Percentiles rank a stretch among this genome's conserved stretches.
These are phyloP conservation scores for Propithecus deckenii DNA, from an alignment of 2,797 vertebrate species.

Conservation along the genomic window DNA sequence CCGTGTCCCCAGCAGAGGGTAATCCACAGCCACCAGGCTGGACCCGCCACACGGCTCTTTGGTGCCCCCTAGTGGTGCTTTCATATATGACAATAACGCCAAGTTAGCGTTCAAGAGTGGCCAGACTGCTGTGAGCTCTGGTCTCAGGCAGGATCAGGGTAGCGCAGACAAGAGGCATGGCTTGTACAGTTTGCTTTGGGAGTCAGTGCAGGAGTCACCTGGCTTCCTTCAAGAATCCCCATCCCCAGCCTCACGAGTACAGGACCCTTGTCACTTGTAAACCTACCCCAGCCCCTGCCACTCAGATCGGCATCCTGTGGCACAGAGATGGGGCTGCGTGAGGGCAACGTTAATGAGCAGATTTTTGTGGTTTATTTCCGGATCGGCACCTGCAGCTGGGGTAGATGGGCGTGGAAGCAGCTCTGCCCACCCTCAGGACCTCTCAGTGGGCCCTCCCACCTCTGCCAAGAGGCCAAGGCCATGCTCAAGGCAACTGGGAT, in stretches of 20 bases:
- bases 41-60: not conserved
- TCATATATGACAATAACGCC: not conserved
- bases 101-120: fast-evolving
- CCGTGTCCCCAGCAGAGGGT: not conserved
- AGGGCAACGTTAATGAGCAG: not conserved
- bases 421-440: not conserved
- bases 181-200: not conserved
- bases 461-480: not conserved
- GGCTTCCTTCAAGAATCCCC: not conserved
- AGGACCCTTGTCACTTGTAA: not conserved
- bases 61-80: conserved; percentile 48
- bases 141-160: not conserved
- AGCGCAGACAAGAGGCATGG: not conserved
- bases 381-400: fast-evolving
- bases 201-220: not conserved
- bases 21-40: fast-evolving
- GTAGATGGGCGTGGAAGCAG: not conserved
- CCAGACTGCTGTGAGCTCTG: not conserved
- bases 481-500: not conserved
- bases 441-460: not conserved
- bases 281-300: not conserved
- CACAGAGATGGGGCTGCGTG: not conserved
- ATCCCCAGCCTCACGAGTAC: not conserved
- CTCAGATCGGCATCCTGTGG: not conserved
- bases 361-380: not conserved